Evolutionary conservation across 2,888 invertebrate genomes (phyloP).

Genomic region (Xylota sylvarum): DNA sequence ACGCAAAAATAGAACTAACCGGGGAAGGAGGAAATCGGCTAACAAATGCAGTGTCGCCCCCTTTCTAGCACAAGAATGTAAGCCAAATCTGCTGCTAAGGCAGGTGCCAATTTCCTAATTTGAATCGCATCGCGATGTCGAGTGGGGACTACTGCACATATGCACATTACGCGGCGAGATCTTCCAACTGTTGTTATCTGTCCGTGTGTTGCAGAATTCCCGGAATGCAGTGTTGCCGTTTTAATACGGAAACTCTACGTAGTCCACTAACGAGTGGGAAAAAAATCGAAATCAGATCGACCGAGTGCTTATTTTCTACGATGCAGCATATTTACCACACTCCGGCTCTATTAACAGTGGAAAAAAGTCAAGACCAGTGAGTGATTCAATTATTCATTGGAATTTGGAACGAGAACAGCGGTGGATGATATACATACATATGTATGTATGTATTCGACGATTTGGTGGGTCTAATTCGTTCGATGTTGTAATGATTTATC

Average conservation of each 20-base stretch:
- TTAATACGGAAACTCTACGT: background rate
- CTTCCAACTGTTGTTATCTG: slow-evolving; percentile 66
- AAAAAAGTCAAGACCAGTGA: slow-evolving; percentile 36
- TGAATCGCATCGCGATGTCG: slow-evolving; percentile 38
- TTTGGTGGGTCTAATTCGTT: background rate
- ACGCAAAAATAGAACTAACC: slow-evolving; percentile 53
- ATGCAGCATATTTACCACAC: slow-evolving; percentile 40
- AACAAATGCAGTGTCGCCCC: slow-evolving; percentile 21
- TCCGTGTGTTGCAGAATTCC: slow-evolving; percentile 32
- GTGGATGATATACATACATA: background rate
- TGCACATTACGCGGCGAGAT: slow-evolving; percentile 48
- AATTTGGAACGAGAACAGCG: slow-evolving; percentile 12
- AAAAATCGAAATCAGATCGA: slow-evolving; percentile 36
- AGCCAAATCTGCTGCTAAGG: slow-evolving; percentile 57
- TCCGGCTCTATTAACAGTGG: slow-evolving; percentile 8
- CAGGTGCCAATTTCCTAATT: slow-evolving; percentile 71
- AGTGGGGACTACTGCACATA: slow-evolving; percentile 4
- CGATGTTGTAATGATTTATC: slow-evolving; percentile 16
- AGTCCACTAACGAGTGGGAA: background rate
- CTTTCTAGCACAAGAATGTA: slow-evolving; percentile 38
- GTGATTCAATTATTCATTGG: slow-evolving; percentile 9
- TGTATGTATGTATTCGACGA: background rate
- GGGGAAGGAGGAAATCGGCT: slow-evolving; percentile 52
- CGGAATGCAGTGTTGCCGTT: slow-evolving; percentile 46
- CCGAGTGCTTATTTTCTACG: slow-evolving; percentile 27